Evolutionary conservation across 2,888 invertebrate genomes (phyloP).

Genomic region (Sicus ferrugineus): DNA sequence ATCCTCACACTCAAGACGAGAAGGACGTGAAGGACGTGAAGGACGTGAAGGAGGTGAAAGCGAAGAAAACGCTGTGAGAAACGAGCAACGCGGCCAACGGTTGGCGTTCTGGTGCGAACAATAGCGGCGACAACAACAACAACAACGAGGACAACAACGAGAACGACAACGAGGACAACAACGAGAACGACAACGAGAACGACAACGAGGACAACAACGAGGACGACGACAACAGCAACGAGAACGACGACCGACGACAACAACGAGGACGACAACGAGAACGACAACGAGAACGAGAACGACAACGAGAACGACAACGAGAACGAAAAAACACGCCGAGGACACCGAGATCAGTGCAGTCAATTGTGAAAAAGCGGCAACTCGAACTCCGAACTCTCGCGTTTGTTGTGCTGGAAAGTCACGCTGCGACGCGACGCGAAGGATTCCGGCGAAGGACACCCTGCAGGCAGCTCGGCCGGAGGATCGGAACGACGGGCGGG

Average conservation of each 20-base stretch:
- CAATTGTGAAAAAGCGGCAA: too few relatives aligned
- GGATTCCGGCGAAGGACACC: too few relatives aligned
- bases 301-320: neutral
- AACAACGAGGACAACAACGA: neutral
- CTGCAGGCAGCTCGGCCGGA: too few relatives aligned
- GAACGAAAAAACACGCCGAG: neutral
- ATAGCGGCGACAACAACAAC: neutral
- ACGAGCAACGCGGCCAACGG: slow-evolving; percentile 3
- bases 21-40: neutral
- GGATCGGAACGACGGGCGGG: too few relatives aligned
- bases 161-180: neutral
- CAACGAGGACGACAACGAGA: neutral
- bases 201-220: slow-evolving; percentile 6
- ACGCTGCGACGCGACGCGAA: too few relatives aligned
- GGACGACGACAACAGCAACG: neutral
- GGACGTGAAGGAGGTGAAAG: neutral
- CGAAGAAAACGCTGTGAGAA: neutral
- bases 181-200: neutral
- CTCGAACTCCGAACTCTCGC: too few relatives aligned
- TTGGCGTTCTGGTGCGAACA: neutral
- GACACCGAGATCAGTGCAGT: too few relatives aligned
- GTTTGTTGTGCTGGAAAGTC: too few relatives aligned
- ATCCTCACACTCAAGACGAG: too few relatives aligned
- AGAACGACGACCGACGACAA: neutral
- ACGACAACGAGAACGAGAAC: neutral